Base-by-base conservation (phyloP, 1,140 invertebrate genomes). In the Cotesia glomerata region DNA sequence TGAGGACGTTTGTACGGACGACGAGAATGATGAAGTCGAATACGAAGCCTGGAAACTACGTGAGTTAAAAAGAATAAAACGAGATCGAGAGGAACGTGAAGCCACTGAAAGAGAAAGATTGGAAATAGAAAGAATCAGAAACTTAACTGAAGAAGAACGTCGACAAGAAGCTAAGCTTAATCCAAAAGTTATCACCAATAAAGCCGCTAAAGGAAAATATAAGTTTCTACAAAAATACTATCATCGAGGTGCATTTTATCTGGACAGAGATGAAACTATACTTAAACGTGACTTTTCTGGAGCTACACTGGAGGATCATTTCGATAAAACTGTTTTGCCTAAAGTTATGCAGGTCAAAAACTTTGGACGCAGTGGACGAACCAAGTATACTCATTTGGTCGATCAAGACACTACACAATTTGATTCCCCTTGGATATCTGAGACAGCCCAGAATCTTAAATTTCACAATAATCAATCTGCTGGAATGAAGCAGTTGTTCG, bases 291-390 rank as follows among this genome's bases (percentile, higher is more conserved):
- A 99, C 84, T 99, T 98, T 84, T 96, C 98, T 7, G 94, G 95
- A 76, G 95, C 98, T 0, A 99, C 98, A 0, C 86, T 99, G 72
- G 98, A 99, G 80, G 98, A 99, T 92, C 97, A 99, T 83, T 99
- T 99, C 87, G 97, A 99, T 83, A 99, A 99, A 86, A 98, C 97
- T 56, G 94, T 99, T 76, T 84, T 99, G 67, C 98, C 98, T 4
- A 98, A 99, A 90, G 98, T 99, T 73, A 99, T 99, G 98, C 98
- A 99, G 90, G 98, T 99, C 0, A 99, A 99, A 87, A 99, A 99
- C 88, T 99, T 99, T 88, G 98, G 98, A 14, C 91, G 98, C 13
- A 98, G 98, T 73, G 98, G 98, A 18, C 91, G 98, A 65, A 99
- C 98, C 0, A 99, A 99, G 83, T 99, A 99, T 85, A 99, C 98